phyloP scores from a whole-genome alignment of 1,140 invertebrate species.

The Popillia japonica region DNA sequence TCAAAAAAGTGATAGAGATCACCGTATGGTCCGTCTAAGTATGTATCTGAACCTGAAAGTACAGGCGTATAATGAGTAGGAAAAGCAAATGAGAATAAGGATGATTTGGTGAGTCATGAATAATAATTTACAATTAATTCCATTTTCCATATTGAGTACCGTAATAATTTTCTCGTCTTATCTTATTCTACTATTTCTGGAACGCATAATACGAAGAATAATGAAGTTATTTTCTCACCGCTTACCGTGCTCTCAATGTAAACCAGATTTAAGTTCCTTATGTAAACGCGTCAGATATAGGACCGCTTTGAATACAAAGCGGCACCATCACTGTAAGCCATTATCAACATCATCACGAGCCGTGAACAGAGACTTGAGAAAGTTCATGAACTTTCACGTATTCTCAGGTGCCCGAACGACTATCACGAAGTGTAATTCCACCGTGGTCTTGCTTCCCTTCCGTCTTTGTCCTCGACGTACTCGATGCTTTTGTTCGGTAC shows the following conservation, averaged over 20 bases:
- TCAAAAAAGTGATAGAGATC: no score
- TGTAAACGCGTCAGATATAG: neutral
- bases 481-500: neutral
- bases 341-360: neutral
- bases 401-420: conserved; percentile 7
- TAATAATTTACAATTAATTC: conserved; percentile 5
- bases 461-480: neutral
- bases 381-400: conserved; percentile 14
- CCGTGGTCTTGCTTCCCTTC: neutral
- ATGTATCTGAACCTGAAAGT: no score
- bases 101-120: neutral
- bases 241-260: neutral
- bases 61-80: no score
- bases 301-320: neutral
- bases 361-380: neutral
- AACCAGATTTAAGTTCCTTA: conserved; percentile 6
- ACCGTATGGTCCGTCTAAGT: no score
- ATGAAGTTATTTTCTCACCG: conserved; percentile 14
- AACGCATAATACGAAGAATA: neutral
- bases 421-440: neutral
- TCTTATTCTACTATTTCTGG: conserved; percentile 2
- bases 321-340: neutral
- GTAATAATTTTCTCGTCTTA: neutral
- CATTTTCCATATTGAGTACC: neutral
- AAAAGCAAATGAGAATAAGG: no score